Evolutionary conservation across 2,888 invertebrate genomes (phyloP).

Genomic region (Calliphora vomitoria): DNA sequence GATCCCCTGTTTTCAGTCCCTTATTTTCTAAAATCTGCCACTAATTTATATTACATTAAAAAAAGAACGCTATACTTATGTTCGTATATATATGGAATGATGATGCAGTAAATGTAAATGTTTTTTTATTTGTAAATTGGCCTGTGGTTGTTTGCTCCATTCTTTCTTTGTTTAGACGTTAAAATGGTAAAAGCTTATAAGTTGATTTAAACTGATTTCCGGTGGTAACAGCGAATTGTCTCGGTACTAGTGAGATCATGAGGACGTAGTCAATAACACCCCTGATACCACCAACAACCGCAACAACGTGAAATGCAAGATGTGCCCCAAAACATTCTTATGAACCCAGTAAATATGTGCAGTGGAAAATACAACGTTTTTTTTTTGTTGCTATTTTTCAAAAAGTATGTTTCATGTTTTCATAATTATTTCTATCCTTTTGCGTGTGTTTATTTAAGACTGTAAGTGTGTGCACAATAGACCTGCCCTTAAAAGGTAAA

Average conservation of each 20-base stretch:
- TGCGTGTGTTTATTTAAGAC: neutral
- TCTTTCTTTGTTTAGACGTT: constrained; percentile 1
- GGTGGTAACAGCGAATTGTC: neutral
- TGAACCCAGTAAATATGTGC: neutral
- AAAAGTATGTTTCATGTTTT: constrained; percentile 17
- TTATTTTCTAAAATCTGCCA: neutral
- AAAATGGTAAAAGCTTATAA: constrained; percentile 5
- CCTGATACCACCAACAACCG: neutral
- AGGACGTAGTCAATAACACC: neutral
- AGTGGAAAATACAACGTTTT: neutral
- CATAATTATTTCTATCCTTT: constrained; percentile 33
- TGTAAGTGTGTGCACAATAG: neutral
- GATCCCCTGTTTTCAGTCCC: no score
- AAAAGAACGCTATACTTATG: neutral
- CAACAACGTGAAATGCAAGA: constrained; percentile 16
- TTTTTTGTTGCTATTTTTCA: neutral
- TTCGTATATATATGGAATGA: neutral
- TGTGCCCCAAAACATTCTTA: constrained; percentile 17
- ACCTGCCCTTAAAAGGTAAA: no score
- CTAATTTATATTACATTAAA: neutral
- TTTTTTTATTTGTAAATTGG: neutral
- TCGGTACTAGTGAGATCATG: neutral
- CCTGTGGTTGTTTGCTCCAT: neutral
- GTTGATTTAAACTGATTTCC: constrained; percentile 54
- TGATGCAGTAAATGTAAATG: neutral